Conservation (phyloP, 2,113 vertebrate species). For the Benitochromis conjunctus region DNA sequence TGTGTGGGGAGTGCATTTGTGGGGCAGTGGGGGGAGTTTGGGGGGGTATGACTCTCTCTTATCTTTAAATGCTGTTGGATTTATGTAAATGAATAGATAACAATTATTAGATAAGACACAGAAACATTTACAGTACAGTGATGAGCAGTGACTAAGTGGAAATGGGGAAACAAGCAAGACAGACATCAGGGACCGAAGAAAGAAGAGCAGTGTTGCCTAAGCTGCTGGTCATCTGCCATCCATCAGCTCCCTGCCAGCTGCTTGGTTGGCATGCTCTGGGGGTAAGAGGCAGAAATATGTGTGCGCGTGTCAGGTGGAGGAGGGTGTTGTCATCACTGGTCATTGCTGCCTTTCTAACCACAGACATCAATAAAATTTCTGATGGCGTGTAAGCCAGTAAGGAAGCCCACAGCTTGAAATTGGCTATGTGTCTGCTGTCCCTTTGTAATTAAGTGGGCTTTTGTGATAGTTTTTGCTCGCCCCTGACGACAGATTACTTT, state of each 20-base stretch:
- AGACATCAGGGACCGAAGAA: constrained; percentile 7
- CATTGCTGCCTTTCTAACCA: constrained; percentile 33
- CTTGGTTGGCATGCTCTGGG: constrained; percentile 51
- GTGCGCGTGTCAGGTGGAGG: constrained; percentile 27
- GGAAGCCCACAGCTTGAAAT: constrained; percentile 21
- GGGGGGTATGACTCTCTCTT: not conserved
- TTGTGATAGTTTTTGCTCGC: constrained; percentile 23
- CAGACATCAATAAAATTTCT: constrained; percentile 30
- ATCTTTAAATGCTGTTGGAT: not conserved
- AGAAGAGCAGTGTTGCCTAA: constrained; percentile 19
- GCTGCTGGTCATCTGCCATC: constrained; percentile 59
- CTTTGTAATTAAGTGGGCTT: constrained; percentile 31
- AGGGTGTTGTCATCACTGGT: constrained; percentile 24
- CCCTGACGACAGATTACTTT: constrained; percentile 44
- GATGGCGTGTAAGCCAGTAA: constrained; percentile 8
- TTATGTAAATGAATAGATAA: not conserved
- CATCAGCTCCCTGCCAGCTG: constrained; percentile 63
- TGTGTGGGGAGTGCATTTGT: not conserved
- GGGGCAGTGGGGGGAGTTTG: too few species aligned
- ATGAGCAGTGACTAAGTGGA: not conserved
- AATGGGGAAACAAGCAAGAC: not conserved
- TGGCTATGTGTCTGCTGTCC: not conserved
- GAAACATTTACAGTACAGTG: not conserved
- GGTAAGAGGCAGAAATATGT: constrained; percentile 34
- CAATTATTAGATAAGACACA: not conserved